A percentile compares a stretch with the other conserved stretches of the same genome.
phyloP scores from a whole-genome alignment of 2,888 invertebrate species.

The Amphiduros pacificus region DNA sequence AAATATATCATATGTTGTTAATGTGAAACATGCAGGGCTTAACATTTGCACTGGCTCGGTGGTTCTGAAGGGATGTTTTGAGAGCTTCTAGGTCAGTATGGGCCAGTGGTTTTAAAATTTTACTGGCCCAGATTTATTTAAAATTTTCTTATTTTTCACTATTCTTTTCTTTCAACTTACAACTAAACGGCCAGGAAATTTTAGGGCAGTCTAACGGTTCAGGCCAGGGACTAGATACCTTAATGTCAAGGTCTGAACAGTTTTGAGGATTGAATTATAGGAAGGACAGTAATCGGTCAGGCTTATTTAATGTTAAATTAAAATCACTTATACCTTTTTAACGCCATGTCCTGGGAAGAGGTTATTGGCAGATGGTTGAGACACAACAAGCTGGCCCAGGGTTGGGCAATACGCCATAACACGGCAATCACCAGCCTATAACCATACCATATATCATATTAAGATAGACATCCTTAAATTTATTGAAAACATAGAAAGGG shows the following conservation, averaged over 20 bases:
- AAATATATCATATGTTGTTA: background rate
- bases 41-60: too few species aligned
- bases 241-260: background rate
- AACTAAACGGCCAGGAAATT: too few species aligned
- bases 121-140: too few species aligned
- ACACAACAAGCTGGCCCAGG: conserved; percentile 70
- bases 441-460: conserved; percentile 4
- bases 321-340: conserved; percentile 66
- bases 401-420: conserved; percentile 70
- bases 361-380: conserved; percentile 72
- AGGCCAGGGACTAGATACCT: too few species aligned
- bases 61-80: too few species aligned
- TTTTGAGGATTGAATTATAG: background rate
- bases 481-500: too few species aligned
- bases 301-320: background rate
- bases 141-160: too few species aligned
- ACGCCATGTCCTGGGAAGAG: conserved; percentile 81
- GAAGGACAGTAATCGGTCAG: background rate
- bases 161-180: too few species aligned
- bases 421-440: conserved; percentile 73
- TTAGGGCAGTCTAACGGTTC: too few species aligned
- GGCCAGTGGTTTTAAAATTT: too few species aligned
- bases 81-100: too few species aligned
- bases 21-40: background rate
- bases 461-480: too few species aligned